A percentile compares a stretch with the other conserved stretches of the same genome.
Conservation (phyloP, 1,140 invertebrate genomes). For the Eueides isabella region DNA sequence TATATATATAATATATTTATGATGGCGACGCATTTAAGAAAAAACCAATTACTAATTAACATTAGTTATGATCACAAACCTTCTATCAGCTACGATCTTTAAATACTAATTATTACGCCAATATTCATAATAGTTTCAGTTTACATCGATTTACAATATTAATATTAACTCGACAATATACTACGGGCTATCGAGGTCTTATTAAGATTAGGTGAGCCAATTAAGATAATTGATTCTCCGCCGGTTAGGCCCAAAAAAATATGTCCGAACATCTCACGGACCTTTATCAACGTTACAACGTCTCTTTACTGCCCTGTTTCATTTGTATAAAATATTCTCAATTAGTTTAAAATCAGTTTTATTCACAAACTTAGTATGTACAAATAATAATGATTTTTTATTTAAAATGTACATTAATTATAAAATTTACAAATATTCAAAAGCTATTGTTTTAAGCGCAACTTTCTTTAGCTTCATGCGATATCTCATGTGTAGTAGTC, state of each 20-base stretch:
- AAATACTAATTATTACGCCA: constrained; percentile 18
- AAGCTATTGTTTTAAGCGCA: too few relatives aligned
- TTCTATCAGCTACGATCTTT: background rate
- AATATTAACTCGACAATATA: constrained; percentile 49
- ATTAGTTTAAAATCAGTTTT: background rate
- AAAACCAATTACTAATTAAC: background rate
- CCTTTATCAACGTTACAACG: constrained; percentile 26
- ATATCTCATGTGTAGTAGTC: too few relatives aligned
- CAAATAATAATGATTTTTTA: background rate
- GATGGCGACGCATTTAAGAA: background rate
- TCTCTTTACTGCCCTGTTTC: constrained; percentile 3
- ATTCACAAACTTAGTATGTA: background rate
- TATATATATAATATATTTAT: background rate
- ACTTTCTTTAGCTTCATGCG: too few relatives aligned
- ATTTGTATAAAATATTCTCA: constrained; percentile 10
- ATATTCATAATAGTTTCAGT: constrained; percentile 20
- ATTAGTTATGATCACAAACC: background rate
- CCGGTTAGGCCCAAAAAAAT: constrained; percentile 59
- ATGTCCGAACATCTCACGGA: constrained; percentile 47
- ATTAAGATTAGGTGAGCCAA: constrained; percentile 71
- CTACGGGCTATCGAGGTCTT: constrained; percentile 49
- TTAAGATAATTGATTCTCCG: constrained; percentile 75
- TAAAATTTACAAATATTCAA: too few relatives aligned
- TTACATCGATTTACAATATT: constrained; percentile 44
- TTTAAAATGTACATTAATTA: too few relatives aligned